These are phyloP conservation scores for Rhinopomastus cyanomelas DNA, from an alignment of 2,113 vertebrate genomes.

Conservation along the genomic window DNA sequence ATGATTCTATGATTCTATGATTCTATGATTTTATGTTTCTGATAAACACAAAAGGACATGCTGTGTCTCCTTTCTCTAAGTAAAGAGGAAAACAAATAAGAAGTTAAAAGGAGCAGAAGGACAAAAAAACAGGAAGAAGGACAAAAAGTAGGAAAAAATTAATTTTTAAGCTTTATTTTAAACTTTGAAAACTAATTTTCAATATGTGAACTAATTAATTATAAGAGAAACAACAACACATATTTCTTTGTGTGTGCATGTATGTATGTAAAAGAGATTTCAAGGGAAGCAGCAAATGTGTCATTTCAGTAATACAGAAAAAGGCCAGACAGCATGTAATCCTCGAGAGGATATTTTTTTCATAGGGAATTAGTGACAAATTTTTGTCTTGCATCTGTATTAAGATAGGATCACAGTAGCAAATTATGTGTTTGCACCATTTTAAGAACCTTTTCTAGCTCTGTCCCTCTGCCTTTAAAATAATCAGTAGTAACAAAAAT, in stretches of 20 bases:
- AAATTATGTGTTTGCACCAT: not conserved
- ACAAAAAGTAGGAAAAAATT: no score
- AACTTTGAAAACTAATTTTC: not conserved
- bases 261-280: not conserved
- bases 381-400: not conserved
- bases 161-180: not conserved
- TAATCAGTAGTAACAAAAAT: not conserved
- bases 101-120: not conserved
- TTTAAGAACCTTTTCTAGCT: not conserved
- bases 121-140: not conserved
- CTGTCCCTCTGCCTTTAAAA: not conserved
- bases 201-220: not conserved
- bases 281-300: not conserved
- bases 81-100: not conserved
- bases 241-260: no score
- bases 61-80: not conserved
- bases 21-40: no score
- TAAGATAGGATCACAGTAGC: not conserved
- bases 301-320: constrained; percentile 19
- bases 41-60: not conserved
- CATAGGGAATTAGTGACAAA: constrained; percentile 10
- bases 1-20: no score
- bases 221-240: not conserved
- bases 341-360: constrained; percentile 10
- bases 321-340: not conserved